Evolutionary conservation across 2,888 invertebrate species (phyloP).

Genomic region (Maniola hyperantus): DNA sequence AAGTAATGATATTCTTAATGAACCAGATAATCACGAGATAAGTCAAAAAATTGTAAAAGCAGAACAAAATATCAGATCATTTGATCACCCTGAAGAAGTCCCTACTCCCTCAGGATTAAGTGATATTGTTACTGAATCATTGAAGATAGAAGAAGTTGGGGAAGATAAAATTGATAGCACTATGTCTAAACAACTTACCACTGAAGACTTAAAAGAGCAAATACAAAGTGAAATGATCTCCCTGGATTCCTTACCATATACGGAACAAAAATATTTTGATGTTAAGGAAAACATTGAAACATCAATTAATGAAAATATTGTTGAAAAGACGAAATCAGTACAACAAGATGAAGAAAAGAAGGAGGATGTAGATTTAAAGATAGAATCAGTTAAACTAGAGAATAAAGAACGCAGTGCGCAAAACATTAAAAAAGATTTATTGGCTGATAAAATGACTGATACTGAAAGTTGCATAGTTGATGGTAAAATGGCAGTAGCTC

Average conservation of each 20-base stretch:
- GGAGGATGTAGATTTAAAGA: background rate
- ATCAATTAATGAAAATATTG: background rate
- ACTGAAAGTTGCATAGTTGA: background rate
- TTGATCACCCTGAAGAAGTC: background rate
- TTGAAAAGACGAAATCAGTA: background rate
- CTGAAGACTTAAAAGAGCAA: background rate
- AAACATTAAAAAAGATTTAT: background rate
- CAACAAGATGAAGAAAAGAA: background rate
- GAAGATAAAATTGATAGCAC: background rate
- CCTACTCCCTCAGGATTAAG: background rate
- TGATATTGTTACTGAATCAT: background rate
- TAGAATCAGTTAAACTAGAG: background rate
- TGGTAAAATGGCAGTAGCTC: background rate
- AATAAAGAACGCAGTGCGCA: background rate
- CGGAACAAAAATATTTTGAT: background rate
- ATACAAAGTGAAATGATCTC: background rate
- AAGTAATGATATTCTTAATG: no score
- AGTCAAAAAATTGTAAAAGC: background rate
- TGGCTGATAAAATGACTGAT: background rate
- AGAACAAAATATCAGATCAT: background rate
- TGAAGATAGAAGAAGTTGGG: background rate
- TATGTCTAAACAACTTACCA: background rate
- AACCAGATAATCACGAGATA: background rate
- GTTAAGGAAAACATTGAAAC: background rate
- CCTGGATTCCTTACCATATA: background rate